Evolutionary conservation across 2,888 invertebrate species (phyloP), one percentile per base, ranked within the genome.

Genomic region (Hirtodrosophila histrioides): DNA sequence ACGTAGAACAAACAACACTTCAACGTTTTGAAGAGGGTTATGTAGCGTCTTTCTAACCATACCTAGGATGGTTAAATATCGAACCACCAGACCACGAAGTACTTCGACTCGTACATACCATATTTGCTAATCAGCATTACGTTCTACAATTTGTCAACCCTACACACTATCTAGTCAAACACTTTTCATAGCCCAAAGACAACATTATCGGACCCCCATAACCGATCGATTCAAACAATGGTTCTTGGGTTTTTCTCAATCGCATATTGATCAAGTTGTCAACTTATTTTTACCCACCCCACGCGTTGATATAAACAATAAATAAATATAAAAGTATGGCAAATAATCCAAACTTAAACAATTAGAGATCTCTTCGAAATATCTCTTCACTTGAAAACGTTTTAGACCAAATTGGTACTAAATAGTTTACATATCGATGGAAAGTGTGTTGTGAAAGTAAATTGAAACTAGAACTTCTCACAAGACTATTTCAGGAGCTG

Each of bases 141-240:
- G 37, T 33, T 51, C 8, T 0, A 23, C 27, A 23, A 8, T 37
- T 39, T 29, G 44, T 35, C 66, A 35, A 29, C 9, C 41, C 41
- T n/a, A 17, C 6, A 27, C 6, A 6, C 11, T 12, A 12, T 37
- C 9, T 37, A 7, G 10, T 41, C 23, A 48, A 27, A 23, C 11
- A 24, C 7, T 17, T 41, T 4, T 9, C n/a, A 4, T 35, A 35
- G 35, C 35, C n/a, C 4, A 35, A n/a, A 48, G 41, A 4, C 48
- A 24, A 36, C 17, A 9, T 12, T 29, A 63, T 53, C 66, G 11
- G 62, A 62, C 51, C 3, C 3, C 1, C 24, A 12, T 24, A 49
- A 49, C 10, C 17, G 41, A 64, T 41, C 9, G 40, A 4, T 24
- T 12, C 8, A 27, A 5, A 5, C 27, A 27, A 17, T 17, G 17